Evolutionary conservation across 1,140 invertebrate genomes (phyloP), one percentile per base, ranked within the genome.

Genomic region (Scylla paramamosain): DNA sequence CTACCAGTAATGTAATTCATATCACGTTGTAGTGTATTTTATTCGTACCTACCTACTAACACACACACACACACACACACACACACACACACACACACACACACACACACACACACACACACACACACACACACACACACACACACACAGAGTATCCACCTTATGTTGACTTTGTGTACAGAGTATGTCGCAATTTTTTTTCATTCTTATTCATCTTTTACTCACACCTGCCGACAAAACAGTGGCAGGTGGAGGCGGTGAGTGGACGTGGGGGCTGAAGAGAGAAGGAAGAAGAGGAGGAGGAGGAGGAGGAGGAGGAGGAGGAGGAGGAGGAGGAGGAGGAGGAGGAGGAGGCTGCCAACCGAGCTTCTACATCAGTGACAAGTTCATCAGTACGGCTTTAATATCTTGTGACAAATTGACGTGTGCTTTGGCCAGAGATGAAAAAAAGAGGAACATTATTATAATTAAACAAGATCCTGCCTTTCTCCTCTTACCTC

Each of bases 401-500:
- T 93, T 93, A 89, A 89, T 67, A 20, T 52, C 46, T 48, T 93
- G 93, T 93, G 93, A 88, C 93, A 93, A 93, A 93, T 88, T 93
- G 93, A 93, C 93, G 93, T 86, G 31, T 93, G 84, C 92, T 93
- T 94, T 94, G 93, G 84, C 45, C 48, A n/a, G 84, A 88, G 84
- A 94, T 86, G 59, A 52, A 91, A 93, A 39, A 39, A 83, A 45
- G 92, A 32, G 46, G 92, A 94, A 94, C 93, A 94, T 94, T 94
- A 94, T 94, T 94, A 94, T 94, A 94, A 94, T 94, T 94, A 94
- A 88, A 94, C 93, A 94, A 94, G 87, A 31, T 20, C 29, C 59
- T 48, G 0, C 31, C 48, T 86, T n/a, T 83, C n/a, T 92, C 16
- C 16, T 32, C 29, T 67, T 31, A 4, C n/a, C 39, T n/a, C 28